Evolutionary conservation across 2,113 vertebrate species (phyloP).

Genomic region (Oreochromis niloticus): DNA sequence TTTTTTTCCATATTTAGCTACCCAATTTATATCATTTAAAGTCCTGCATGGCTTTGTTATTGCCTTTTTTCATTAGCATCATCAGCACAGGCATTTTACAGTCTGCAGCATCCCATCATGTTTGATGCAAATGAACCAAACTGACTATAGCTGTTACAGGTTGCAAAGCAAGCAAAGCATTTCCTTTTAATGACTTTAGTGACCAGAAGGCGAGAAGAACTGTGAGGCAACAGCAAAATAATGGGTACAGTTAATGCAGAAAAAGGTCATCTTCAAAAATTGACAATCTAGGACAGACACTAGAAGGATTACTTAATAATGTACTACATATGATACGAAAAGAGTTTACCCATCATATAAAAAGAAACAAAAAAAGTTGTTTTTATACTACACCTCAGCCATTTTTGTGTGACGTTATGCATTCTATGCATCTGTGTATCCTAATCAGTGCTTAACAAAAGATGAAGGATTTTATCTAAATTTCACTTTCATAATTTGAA

Average conservation of each 20-base stretch:
- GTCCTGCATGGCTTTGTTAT: not conserved
- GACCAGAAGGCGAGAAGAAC: not conserved
- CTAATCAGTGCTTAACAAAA: too few species aligned
- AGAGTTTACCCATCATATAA: not conserved
- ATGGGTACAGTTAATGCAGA: not conserved
- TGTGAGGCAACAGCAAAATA: not conserved
- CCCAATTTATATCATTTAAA: not conserved
- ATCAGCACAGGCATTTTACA: not conserved
- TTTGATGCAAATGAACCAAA: not conserved
- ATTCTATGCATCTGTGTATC: not conserved
- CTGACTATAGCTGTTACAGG: not conserved
- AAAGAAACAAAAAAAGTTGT: not conserved
- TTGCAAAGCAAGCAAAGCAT: not conserved
- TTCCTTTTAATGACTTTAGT: not conserved
- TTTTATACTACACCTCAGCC: not conserved
- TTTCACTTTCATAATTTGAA: too few species aligned
- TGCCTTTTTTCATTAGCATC: not conserved
- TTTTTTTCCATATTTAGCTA: not conserved
- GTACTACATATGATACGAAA: not conserved
- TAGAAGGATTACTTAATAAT: not conserved
- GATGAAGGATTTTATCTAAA: too few species aligned
- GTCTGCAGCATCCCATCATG: not conserved
- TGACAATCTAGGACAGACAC: not conserved
- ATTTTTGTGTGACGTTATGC: not conserved
- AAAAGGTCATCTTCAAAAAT: constrained; percentile 10